phyloP scores from a whole-genome alignment of 2,113 vertebrate species.

The Hippocampus mohnikei region DNA sequence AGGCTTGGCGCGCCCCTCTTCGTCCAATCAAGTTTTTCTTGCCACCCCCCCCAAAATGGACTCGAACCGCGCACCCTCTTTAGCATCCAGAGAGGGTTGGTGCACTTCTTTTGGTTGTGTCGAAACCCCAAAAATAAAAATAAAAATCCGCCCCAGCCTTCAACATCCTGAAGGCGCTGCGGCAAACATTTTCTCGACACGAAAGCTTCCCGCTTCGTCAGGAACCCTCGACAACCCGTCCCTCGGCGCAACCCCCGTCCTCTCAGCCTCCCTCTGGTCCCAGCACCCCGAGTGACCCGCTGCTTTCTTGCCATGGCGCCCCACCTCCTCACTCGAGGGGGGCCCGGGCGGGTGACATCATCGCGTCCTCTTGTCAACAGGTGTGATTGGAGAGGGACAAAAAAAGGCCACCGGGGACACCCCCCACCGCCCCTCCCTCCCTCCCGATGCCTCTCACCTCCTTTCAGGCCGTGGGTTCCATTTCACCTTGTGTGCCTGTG shows the following conservation, averaged over 20 bases:
- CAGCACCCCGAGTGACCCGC: slow-evolving; percentile 40
- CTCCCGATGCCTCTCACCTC: slow-evolving; percentile 32
- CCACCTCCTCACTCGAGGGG: not conserved
- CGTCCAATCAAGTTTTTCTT: too few species aligned
- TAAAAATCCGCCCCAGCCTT: not conserved
- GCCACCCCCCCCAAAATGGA: too few species aligned
- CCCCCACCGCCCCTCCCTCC: not conserved
- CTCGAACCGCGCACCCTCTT: too few species aligned
- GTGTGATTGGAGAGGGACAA: slow-evolving; percentile 57
- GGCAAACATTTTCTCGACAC: slow-evolving; percentile 36
- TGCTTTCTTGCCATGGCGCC: slow-evolving; percentile 57
- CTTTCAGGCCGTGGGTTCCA: slow-evolving; percentile 54
- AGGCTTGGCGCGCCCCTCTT: too few species aligned
- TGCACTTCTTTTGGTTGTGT: slow-evolving; percentile 62
- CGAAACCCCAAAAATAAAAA: slow-evolving; percentile 28
- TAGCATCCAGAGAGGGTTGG: too few species aligned
- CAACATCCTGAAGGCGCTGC: not conserved
- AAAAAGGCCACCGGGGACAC: not conserved
- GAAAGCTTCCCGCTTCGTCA: slow-evolving; percentile 70
- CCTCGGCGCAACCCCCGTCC: slow-evolving; percentile 12
- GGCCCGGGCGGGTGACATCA: slow-evolving; percentile 78
- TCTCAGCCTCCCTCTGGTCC: not conserved
- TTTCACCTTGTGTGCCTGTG: slow-evolving; percentile 51
- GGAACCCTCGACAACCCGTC: slow-evolving; percentile 40
- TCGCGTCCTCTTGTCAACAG: slow-evolving; percentile 71